A percentile compares a stretch with the other conserved stretches of the same genome.
Conservation (phyloP, 2,797 vertebrate species). For the Anabacerthia variegaticeps region DNA sequence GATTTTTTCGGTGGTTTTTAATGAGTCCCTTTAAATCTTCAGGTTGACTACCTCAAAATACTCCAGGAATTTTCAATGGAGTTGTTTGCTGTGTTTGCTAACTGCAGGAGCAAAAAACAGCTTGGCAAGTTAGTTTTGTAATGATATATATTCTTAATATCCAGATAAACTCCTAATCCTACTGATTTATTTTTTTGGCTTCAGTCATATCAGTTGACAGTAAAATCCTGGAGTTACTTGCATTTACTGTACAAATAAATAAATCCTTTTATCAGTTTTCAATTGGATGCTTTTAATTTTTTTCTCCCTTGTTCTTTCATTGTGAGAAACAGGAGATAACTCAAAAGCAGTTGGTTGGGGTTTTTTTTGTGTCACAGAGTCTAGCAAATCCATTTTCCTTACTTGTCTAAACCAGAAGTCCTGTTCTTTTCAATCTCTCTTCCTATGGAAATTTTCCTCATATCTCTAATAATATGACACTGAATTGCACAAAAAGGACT, state of each 20-base stretch:
- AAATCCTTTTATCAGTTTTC: conserved; percentile 44
- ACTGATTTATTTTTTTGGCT: not conserved
- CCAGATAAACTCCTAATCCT: conserved; percentile 30
- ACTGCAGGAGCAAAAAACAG: not conserved
- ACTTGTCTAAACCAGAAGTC: not conserved
- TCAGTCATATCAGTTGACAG: conserved; percentile 25
- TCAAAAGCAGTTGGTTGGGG: not conserved
- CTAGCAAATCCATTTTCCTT: not conserved
- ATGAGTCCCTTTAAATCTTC: not conserved
- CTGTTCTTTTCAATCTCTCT: not conserved
- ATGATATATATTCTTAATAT: not conserved
- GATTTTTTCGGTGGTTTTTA: conserved; percentile 1
- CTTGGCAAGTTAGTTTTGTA: not conserved
- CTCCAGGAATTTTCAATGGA: not conserved
- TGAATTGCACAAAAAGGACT: not conserved
- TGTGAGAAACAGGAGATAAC: conserved; percentile 12
- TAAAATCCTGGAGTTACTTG: conserved; percentile 12
- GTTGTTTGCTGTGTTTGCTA: not conserved
- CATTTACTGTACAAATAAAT: conserved; percentile 12
- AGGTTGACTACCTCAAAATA: not conserved
- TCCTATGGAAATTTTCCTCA: conserved; percentile 2
- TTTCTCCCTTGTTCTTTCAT: conserved; percentile 34
- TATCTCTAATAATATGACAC: not conserved
- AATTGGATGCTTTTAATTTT: conserved; percentile 3
- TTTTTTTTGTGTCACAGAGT: not conserved